These are phyloP conservation scores for Opisthocomus hoazin DNA, from an alignment of 2,113 vertebrate genomes.

Conservation along the genomic window DNA sequence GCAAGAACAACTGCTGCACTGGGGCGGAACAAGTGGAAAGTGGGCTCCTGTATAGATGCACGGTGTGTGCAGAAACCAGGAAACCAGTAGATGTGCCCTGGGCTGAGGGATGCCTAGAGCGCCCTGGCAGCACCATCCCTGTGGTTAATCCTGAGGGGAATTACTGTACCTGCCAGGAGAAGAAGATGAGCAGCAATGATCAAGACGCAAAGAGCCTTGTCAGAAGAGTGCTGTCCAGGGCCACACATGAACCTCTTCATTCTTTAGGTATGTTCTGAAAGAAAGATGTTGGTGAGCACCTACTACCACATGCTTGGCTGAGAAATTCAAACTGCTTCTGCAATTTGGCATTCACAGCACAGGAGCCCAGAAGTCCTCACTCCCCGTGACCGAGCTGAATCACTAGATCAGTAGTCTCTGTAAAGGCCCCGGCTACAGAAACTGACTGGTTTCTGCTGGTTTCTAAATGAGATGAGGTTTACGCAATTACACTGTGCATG, in stretches of 20 bases:
- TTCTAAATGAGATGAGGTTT: not conserved
- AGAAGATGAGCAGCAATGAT: not conserved
- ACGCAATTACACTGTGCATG: not conserved
- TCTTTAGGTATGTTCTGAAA: slow-evolving; percentile 14
- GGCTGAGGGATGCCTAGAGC: not conserved
- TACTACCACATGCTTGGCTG: not conserved
- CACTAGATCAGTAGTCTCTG: not conserved
- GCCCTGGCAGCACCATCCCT: not conserved
- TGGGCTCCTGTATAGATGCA: not conserved
- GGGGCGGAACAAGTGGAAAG: not conserved
- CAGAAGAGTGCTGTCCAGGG: not conserved
- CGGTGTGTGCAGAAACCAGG: not conserved
- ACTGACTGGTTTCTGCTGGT: not conserved
- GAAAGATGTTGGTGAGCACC: not conserved
- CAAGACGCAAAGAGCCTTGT: not conserved
- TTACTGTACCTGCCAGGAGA: slow-evolving; percentile 23
- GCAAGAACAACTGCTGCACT: not conserved
- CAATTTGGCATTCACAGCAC: not conserved
- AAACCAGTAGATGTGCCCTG: not conserved
- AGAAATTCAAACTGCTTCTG: not conserved
- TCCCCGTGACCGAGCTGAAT: rapidly evolving
- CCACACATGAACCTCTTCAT: not conserved
- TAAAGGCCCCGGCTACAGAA: not conserved
- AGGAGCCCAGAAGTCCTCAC: not conserved
- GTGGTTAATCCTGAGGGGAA: not conserved